These are phyloP conservation scores for Falco peregrinus DNA, from an alignment of 2,797 vertebrate species.

Conservation along the genomic window DNA sequence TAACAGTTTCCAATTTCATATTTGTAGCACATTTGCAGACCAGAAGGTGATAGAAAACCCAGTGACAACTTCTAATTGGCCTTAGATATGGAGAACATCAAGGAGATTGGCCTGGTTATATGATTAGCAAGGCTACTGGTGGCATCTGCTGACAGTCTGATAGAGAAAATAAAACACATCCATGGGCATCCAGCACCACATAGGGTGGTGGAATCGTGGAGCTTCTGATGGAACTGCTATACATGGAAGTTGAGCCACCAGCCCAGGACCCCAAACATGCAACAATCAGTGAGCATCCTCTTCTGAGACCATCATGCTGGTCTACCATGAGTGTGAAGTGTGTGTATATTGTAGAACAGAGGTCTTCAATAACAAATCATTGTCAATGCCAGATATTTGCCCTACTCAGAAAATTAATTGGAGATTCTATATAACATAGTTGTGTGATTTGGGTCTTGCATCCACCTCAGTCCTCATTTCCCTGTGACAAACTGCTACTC, in stretches of 20 bases:
- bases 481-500: background rate
- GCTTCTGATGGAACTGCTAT: background rate
- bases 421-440: background rate
- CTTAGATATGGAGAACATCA: background rate
- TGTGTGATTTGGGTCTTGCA: background rate
- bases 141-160: background rate
- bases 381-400: background rate
- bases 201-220: background rate
- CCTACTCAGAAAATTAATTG: background rate
- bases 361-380: background rate
- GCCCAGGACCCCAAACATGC: background rate
- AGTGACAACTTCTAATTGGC: background rate
- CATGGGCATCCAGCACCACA: background rate
- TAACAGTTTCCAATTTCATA: background rate
- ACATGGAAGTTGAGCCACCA: background rate
- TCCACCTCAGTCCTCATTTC: background rate
- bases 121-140: background rate
- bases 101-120: background rate
- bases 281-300: background rate
- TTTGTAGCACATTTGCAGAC: background rate
- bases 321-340: background rate
- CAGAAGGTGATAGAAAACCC: background rate
- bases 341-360: background rate
- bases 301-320: background rate
- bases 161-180: background rate